Conservation (phyloP, 2,113 vertebrate genomes). For the Aegotheles bennettii region DNA sequence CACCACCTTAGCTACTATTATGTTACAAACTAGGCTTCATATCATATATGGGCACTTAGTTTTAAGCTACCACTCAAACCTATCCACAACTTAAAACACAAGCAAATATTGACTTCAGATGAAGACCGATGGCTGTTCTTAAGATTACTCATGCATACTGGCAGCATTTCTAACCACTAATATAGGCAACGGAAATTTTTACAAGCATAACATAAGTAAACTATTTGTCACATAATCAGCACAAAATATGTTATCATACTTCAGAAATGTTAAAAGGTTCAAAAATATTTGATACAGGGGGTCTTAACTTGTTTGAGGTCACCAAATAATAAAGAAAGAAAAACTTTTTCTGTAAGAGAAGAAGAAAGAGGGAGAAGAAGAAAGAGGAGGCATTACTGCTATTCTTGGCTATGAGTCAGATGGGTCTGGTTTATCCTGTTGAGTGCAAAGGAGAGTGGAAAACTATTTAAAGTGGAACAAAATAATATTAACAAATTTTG, state of each 20-base stretch:
- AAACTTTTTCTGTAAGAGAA: neutral
- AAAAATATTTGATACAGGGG: neutral
- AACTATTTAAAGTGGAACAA: slow-evolving; percentile 26
- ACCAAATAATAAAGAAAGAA: neutral
- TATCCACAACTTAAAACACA: neutral
- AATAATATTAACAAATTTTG: neutral
- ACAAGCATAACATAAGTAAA: neutral
- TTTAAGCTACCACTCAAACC: neutral
- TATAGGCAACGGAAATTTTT: neutral
- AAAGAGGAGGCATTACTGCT: neutral
- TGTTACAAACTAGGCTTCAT: neutral
- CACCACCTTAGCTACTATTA: neutral
- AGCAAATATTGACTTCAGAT: slow-evolving; percentile 1
- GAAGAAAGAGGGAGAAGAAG: neutral
- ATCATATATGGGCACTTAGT: neutral
- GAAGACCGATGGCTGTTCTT: neutral
- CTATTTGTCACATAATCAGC: neutral
- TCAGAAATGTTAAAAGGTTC: neutral
- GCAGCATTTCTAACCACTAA: neutral
- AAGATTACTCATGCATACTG: neutral
- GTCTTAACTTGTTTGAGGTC: neutral
- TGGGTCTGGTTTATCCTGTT: neutral
- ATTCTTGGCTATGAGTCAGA: neutral
- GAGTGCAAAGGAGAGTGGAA: neutral
- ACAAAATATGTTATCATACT: neutral